Evolutionary conservation across 2,888 invertebrate genomes (phyloP), one percentile per base, ranked within the genome.

Genomic region (Mamestra brassicae): DNA sequence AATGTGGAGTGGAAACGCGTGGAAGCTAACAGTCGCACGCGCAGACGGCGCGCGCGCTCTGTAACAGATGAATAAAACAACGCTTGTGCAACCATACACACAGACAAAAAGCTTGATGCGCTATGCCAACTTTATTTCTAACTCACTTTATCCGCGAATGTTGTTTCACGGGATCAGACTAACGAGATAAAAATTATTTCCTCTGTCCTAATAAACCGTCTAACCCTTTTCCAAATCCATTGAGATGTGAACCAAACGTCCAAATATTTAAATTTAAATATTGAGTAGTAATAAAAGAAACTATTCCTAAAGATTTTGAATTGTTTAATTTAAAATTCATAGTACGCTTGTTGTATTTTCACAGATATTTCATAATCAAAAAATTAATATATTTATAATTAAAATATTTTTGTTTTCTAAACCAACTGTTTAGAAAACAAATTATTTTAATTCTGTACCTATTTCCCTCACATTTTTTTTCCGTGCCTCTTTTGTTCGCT

Each of bases 61-160:
- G 8, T 42, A 50, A 83, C 77, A 85, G 80, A 84, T 86, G 88
- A 89, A 90, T 89, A 86, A 90, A 88, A 88, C 87, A 89, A 86
- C 77, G 78, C 82, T 76, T 76, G 70, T 76, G 70, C 50, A 76
- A 76, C 36, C 38, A 34, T 54, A 77, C 61, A 61, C 26, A 69
- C 36, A 34, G 58, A 69, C 38, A n/a, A 34, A 34, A 47, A 70
- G 50, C 26, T 47, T 57, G 17, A 55, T 54, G 64, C 58, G 34
- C 47, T 17, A n/a, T 6, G 11, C 2, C 7, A 47, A 66, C 47
- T 57, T 17, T 45, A 50, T 45, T 74, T 62, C 8, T 42, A 62
- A 7, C 26, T 45, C 10, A 3, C 13, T 34, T 34, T 26, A n/a
- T 10, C 55, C 7, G 54, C 6, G 17, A 8, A 54, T 13, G n/a